Percentiles rank a stretch among this genome's conserved stretches.
These are phyloP conservation scores for Euura saliciscinereae DNA, from an alignment of 1,140 invertebrate genomes.

Conservation along the genomic window DNA sequence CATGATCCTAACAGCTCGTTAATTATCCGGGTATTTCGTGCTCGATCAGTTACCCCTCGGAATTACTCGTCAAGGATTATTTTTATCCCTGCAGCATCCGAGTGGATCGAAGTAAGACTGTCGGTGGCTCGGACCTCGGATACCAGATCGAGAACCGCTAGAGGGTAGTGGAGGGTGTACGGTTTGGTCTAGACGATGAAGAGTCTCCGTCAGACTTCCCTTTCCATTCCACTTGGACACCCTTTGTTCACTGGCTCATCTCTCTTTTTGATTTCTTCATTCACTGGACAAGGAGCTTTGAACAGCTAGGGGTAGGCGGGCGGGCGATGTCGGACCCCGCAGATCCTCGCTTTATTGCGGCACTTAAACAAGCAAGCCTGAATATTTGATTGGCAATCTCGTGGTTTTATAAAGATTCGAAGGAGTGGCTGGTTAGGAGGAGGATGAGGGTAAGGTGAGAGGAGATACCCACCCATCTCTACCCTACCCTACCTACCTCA, in stretches of 20 bases:
- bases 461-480: slow-evolving; percentile 24
- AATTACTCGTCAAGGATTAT: no score
- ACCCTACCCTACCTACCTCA: neutral
- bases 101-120: no score
- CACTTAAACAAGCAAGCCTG: slow-evolving; percentile 39
- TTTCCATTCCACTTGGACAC: neutral
- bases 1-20: no score
- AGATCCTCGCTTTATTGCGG: slow-evolving; percentile 39
- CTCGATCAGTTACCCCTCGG: no score
- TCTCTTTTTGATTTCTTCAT: neutral
- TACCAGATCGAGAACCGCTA: neutral
- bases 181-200: neutral
- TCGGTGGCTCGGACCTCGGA: no score
- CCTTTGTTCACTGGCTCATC: neutral
- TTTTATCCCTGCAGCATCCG: no score
- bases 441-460: slow-evolving; percentile 10
- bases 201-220: neutral
- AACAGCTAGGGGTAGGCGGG: neutral
- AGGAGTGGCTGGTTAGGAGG: slow-evolving; percentile 9
- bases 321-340: slow-evolving; percentile 8
- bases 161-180: neutral
- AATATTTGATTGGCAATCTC: slow-evolving; percentile 48
- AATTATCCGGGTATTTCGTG: no score
- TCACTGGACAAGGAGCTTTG: neutral
- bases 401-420: slow-evolving; percentile 35